Base-by-base conservation (phyloP, 2,113 vertebrate genomes). In the Bujurquina vittata region DNA sequence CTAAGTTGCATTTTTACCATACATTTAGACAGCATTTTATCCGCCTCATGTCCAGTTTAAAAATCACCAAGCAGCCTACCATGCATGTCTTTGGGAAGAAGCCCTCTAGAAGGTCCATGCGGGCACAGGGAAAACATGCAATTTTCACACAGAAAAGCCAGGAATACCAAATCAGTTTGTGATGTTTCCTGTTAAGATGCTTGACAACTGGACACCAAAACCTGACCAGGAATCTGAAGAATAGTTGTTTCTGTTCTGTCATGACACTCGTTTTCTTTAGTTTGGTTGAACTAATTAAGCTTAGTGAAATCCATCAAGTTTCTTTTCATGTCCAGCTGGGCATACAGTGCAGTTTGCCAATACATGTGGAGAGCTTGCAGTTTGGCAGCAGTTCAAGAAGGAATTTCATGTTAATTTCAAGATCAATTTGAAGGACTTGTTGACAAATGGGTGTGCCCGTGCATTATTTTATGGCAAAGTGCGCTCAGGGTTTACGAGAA, bases 401-500 rank as follows among this genome's bases (percentile, higher is more conserved):
- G 22, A 11, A 4, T 57, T 67, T 83, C 14, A 46, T 55, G 20
- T 52, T 80, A 3, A 46, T 67, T 77, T 65, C 14, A 60, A 67
- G 23, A 80, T 80, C 60, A 63, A 7, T 72, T 26, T 57, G 40
- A 86, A 17, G 37, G 58, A 26, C 29, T 59, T 62, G 65, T 46
- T 83, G 58, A 81, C 77, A 61, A 86, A 80, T 69, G 61, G 18
- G 31, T 46, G 14, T 46, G 43, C 67, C 26, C 23, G 23, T 7
- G 56, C 43, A 59, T 81, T 75, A 79, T 81, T 81, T 83, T 17
- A 58, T 49, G 7, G 81, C 31, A 80, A 75, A 89, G 75, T 54
- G 62, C 84, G 33, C 3, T 58, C 17, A 4, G 31, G 40, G 31
- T 75, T 90, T 63, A 79, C 4, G 11, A 88, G 81, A 81, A 84